phyloP scores from a whole-genome alignment of 1,140 invertebrate genomes.

The Proctacanthus coquilletti region DNA sequence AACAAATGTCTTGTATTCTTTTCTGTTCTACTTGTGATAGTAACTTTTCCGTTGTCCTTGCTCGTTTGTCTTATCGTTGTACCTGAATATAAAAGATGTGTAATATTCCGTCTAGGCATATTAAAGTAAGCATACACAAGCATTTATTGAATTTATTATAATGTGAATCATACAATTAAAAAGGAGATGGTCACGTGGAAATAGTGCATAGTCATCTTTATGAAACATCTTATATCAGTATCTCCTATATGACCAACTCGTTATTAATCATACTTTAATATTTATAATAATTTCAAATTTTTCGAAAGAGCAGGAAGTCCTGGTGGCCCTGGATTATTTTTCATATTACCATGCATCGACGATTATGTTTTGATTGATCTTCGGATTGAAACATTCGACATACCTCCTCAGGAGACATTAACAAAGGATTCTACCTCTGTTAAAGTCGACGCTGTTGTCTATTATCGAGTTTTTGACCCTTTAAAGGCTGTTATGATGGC shows the following conservation, averaged over 20 bases:
- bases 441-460: slow-evolving; percentile 60
- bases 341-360: slow-evolving; percentile 63
- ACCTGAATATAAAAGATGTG: slow-evolving; percentile 62
- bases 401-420: slow-evolving; percentile 50
- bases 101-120: slow-evolving; percentile 68
- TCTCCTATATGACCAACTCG: neutral
- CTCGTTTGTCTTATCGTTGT: slow-evolving; percentile 62
- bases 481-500: slow-evolving; percentile 62
- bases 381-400: slow-evolving; percentile 53
- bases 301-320: slow-evolving; percentile 15
- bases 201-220: neutral
- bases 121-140: too few relatives aligned
- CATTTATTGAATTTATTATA: too few relatives aligned
- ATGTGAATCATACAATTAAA: slow-evolving; percentile 29
- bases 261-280: neutral
- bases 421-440: slow-evolving; percentile 66
- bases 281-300: slow-evolving; percentile 40
- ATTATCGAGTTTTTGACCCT: slow-evolving; percentile 59
- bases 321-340: slow-evolving; percentile 40
- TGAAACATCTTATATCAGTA: neutral
- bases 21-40: slow-evolving; percentile 52
- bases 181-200: too few relatives aligned
- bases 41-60: slow-evolving; percentile 63
- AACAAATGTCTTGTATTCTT: slow-evolving; percentile 42
- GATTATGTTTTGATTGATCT: slow-evolving; percentile 53